Percentiles rank a stretch among this genome's conserved stretches.
These are phyloP conservation scores for Pseudomyrmex sp. DNA, from an alignment of 1,140 invertebrate species.

Conservation along the genomic window DNA sequence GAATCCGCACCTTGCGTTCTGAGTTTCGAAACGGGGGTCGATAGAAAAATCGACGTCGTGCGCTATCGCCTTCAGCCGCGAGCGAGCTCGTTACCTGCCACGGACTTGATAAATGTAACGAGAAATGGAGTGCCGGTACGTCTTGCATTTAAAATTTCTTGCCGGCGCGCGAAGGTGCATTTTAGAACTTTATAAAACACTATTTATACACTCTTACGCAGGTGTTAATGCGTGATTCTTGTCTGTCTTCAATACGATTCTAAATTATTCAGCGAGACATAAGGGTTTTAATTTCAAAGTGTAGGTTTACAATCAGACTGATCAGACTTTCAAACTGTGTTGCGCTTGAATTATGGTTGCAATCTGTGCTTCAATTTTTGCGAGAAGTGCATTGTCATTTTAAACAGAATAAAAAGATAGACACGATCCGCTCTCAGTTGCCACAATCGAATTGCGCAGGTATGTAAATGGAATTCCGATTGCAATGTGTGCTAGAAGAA, in stretches of 20 bases:
- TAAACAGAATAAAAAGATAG: background rate
- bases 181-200: background rate
- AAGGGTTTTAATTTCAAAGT: no score
- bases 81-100: constrained; percentile 32
- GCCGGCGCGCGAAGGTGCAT: background rate
- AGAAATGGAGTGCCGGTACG: constrained; percentile 8
- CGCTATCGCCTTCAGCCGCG: constrained; percentile 33
- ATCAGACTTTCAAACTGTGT: background rate
- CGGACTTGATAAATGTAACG: constrained; percentile 49
- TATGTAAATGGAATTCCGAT: background rate
- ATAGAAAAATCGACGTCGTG: constrained; percentile 60
- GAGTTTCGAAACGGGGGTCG: constrained; percentile 49
- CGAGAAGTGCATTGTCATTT: background rate
- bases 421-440: background rate
- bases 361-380: background rate
- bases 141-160: constrained; percentile 30
- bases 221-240: background rate
- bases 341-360: no score
- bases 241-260: background rate
- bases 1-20: constrained; percentile 38
- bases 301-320: background rate
- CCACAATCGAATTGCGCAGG: background rate
- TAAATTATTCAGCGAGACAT: no score
- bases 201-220: background rate
- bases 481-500: background rate